Percentiles rank a stretch among this genome's conserved stretches.
phyloP scores from a whole-genome alignment of 2,888 invertebrate genomes.

The Mythimna lalbum region DNA sequence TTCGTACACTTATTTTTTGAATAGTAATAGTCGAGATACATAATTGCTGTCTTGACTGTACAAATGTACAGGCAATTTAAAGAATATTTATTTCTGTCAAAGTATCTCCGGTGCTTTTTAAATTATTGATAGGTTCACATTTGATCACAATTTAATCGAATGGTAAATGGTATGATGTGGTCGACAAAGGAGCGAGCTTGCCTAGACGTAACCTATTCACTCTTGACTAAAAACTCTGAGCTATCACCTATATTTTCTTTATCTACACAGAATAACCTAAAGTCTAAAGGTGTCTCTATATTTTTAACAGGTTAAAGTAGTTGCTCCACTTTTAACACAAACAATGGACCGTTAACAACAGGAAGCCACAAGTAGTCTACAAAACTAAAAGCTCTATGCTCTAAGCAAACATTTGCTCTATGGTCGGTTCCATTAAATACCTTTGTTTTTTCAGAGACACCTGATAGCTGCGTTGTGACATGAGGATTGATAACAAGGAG shows the following conservation, averaged over 20 bases:
- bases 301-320: neutral
- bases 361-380: slow-evolving; percentile 74
- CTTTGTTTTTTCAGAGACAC: slow-evolving; percentile 57
- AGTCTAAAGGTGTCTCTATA: neutral
- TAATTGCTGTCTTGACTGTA: no score
- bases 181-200: neutral
- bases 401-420: slow-evolving; percentile 64
- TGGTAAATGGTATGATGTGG: neutral
- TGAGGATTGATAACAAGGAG: slow-evolving; percentile 49
- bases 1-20: no score
- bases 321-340: slow-evolving; percentile 5
- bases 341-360: slow-evolving; percentile 61
- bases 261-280: no score
- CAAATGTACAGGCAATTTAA: no score
- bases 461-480: slow-evolving; percentile 49
- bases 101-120: neutral
- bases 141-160: neutral
- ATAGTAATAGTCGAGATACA: no score
- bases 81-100: neutral
- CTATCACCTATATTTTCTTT: neutral
- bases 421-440: slow-evolving; percentile 37
- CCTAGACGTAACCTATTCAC: neutral
- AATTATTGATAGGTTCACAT: neutral
- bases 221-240: neutral
- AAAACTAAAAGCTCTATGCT: slow-evolving; percentile 58